These are phyloP conservation scores for Oscarella lobularis DNA, from an alignment of 37 sponge, comb jelly and placozoan species.

Conservation along the genomic window DNA sequence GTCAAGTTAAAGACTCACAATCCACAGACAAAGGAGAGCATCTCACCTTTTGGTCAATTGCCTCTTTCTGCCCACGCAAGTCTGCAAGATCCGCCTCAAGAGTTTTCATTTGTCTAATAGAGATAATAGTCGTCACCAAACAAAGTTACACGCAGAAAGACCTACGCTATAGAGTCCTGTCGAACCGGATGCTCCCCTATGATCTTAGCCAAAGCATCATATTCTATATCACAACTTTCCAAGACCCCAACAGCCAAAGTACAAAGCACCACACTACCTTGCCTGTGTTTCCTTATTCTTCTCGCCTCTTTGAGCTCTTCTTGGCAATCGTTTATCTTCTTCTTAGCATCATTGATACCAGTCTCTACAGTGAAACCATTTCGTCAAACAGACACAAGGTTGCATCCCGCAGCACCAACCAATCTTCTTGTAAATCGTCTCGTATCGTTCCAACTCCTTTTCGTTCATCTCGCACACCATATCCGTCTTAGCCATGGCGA, in stretches of 20 bases:
- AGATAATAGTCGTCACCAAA: neutral
- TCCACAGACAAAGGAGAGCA: too few species aligned
- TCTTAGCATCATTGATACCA: constrained; percentile 33
- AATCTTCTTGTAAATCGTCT: constrained; percentile 25
- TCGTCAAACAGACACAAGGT: neutral
- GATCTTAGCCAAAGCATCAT: constrained; percentile 13
- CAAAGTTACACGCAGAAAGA: neutral
- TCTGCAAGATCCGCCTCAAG: neutral
- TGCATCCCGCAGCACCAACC: constrained; percentile 11
- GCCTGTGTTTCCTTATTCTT: constrained; percentile 54
- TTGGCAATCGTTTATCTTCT: constrained; percentile 30
- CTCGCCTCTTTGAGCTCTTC: constrained; percentile 46
- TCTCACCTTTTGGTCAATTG: neutral
- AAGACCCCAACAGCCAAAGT: constrained; percentile 29
- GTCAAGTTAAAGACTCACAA: neutral
- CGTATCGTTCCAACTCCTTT: constrained; percentile 56
- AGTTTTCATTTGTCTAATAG: neutral
- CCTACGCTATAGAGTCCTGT: constrained; percentile 28
- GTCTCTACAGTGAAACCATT: constrained; percentile 13
- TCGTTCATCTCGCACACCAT: constrained; percentile 71
- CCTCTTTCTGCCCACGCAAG: neutral
- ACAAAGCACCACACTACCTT: constrained; percentile 67
- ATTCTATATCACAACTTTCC: too few species aligned
- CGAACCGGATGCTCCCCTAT: constrained; percentile 63
- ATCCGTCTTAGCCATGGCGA: constrained; percentile 41